A percentile compares a stretch with the other conserved stretches of the same genome.
Evolutionary conservation across 2,797 vertebrate genomes (phyloP).

Genomic region (Poliocrania exsul): DNA sequence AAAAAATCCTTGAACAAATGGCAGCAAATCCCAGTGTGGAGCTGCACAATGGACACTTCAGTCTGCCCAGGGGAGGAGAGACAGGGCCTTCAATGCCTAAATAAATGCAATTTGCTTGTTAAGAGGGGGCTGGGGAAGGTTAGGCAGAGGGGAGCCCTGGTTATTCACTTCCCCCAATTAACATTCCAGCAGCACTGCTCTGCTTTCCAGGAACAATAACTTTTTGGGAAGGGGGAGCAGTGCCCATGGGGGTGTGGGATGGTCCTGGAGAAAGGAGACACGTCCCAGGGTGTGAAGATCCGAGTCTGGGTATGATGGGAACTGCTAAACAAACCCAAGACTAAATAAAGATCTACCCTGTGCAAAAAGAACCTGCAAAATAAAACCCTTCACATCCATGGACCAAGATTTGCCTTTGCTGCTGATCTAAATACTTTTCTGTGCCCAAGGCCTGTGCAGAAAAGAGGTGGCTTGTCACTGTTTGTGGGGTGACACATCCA

Average conservation of each 20-base stretch:
- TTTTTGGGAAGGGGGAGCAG: background rate
- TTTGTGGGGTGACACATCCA: background rate
- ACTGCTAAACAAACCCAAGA: background rate
- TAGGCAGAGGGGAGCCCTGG: constrained; percentile 20
- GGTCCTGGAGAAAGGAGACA: constrained; percentile 29
- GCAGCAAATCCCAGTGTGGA: constrained; percentile 11
- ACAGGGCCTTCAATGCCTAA: constrained; percentile 43
- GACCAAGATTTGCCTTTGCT: background rate
- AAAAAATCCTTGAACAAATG: constrained; percentile 21
- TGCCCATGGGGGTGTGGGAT: background rate
- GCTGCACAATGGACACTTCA: constrained; percentile 49
- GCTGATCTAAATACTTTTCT: background rate
- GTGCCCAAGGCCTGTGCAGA: background rate
- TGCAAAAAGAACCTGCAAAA: background rate
- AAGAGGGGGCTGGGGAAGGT: constrained; percentile 54
- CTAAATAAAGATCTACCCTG: background rate
- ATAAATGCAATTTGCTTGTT: constrained; percentile 62
- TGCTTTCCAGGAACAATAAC: constrained; percentile 61
- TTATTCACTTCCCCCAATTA: constrained; percentile 71
- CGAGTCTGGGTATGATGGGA: background rate
- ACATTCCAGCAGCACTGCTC: constrained; percentile 60
- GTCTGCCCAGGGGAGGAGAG: background rate
- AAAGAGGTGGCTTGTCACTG: background rate
- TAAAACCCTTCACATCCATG: background rate
- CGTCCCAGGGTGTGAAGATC: background rate